Evolutionary conservation across 2,888 invertebrate species (phyloP), one percentile per base, ranked within the genome.

Genomic region (Caenorhabditis afra): DNA sequence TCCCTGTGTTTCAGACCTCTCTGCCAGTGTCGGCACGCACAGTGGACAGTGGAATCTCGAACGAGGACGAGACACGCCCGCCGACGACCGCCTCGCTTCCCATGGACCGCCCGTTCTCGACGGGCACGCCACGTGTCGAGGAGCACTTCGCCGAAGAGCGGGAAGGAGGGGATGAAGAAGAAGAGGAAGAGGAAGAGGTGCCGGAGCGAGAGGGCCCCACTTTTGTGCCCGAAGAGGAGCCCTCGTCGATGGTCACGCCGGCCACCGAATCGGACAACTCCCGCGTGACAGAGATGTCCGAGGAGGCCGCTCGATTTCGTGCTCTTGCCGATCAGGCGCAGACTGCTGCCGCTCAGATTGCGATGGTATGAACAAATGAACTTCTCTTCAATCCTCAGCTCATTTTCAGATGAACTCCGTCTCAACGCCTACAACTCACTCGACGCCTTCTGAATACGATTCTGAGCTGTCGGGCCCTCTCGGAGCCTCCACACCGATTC

Each of bases 21-120:
- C 14, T 49, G 14, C 68, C 68, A 5, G 18, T n/a, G 2, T 68
- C 68, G 16, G 68, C 76, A 0, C 62, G 77, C 64, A 70, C 77
- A 5, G 50, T 65, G 0, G 77, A 77, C 52, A 77, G 77, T 55
- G 77, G 77, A 45, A 65, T 70, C 11, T 65, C 70, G 20, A 59
- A 70, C 50, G 76, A 70, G 14, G 77, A 77, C 44, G 77, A 70
- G 16, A 77, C 77, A 0, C 67, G 77, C 11, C 77, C 77, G 5
- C 77, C 77, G 11, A 77, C 77, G 4, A 66, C 59, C 49, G 57
- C 77, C 1, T 77, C 77, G 3, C 53, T 77, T n/a, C 65, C 77
- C 11, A 35, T 65, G 39, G 77, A 70, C 35, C 57, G 49, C 3
- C 55, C 61, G n/a, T 61, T 57, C 12, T 11, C 29, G 29, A 29